Percentiles rank a stretch among this genome's conserved stretches.
Evolutionary conservation across 1,140 invertebrate species (phyloP).

Genomic region (Lepidurus apus): DNA sequence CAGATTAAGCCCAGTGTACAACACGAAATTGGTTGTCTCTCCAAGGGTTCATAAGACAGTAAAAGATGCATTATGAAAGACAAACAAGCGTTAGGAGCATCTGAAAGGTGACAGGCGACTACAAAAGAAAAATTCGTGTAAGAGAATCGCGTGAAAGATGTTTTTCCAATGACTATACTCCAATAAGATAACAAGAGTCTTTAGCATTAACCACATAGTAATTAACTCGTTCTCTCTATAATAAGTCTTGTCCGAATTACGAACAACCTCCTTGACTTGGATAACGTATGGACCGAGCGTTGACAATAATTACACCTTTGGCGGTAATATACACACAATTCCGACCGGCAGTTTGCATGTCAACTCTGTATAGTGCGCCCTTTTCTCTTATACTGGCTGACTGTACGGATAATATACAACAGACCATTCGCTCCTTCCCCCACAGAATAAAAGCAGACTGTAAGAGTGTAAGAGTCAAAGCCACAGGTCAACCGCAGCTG

Average conservation of each 20-base stretch:
- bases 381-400: not conserved
- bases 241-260: not conserved
- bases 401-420: conserved; percentile 6
- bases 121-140: not conserved
- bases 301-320: conserved; percentile 19
- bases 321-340: not conserved
- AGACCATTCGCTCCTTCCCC: not conserved
- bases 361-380: not conserved
- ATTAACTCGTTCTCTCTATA: not conserved
- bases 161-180: not conserved
- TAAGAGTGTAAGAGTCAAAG: not conserved
- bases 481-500: not conserved
- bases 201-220: not conserved
- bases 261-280: not conserved
- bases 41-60: no score
- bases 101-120: not conserved
- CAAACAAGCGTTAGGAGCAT: not conserved
- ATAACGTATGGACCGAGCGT: not conserved
- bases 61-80: no score
- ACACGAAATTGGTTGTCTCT: no score
- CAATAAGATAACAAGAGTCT: not conserved
- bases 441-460: not conserved
- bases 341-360: not conserved
- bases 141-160: not conserved
- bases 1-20: no score